Evolutionary conservation across 2,888 invertebrate species (phyloP).

Genomic region (Oeneis ivallda): DNA sequence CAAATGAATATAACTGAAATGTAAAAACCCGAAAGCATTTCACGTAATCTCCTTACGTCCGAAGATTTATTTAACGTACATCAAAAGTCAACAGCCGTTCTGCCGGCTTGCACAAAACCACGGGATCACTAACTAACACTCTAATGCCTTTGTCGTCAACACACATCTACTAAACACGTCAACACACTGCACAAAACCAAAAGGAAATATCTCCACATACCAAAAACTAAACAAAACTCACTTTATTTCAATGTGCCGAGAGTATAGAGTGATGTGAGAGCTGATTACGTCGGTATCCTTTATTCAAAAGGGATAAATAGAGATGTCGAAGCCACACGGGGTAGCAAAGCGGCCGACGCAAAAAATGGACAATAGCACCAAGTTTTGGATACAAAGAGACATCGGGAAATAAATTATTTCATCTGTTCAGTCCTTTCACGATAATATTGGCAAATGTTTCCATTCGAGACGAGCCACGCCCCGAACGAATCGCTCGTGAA

Average conservation of each 20-base stretch:
- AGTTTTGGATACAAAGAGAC: conserved; percentile 80
- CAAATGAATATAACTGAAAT: conserved; percentile 20
- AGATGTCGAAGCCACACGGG: conserved; percentile 72
- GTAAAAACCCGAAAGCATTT: conserved; percentile 40
- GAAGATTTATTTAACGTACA: conserved; percentile 66
- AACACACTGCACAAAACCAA: conserved; percentile 20
- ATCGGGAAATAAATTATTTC: conserved; percentile 81
- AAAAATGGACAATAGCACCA: conserved; percentile 73
- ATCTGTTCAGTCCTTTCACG: conserved; percentile 79
- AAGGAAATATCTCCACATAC: conserved; percentile 27
- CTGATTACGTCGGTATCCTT: conserved; percentile 62
- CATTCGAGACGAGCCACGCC: conserved; percentile 79
- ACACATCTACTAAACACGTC: conserved; percentile 64
- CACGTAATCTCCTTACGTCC: conserved; percentile 62
- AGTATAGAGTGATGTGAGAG: conserved; percentile 24
- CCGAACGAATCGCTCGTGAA: conserved; percentile 59
- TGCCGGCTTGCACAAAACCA: conserved; percentile 70
- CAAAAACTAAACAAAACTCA: conserved; percentile 2
- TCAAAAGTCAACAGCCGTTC: conserved; percentile 61
- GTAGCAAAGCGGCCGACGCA: conserved; percentile 70
- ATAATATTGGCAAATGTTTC: conserved; percentile 82
- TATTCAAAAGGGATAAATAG: conserved; percentile 72
- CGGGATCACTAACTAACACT: conserved; percentile 71
- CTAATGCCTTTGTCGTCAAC: conserved; percentile 77
- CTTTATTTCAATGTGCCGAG: conserved; percentile 18